Evolutionary conservation across 2,113 vertebrate genomes (phyloP).

Genomic region (Aix galericulata): DNA sequence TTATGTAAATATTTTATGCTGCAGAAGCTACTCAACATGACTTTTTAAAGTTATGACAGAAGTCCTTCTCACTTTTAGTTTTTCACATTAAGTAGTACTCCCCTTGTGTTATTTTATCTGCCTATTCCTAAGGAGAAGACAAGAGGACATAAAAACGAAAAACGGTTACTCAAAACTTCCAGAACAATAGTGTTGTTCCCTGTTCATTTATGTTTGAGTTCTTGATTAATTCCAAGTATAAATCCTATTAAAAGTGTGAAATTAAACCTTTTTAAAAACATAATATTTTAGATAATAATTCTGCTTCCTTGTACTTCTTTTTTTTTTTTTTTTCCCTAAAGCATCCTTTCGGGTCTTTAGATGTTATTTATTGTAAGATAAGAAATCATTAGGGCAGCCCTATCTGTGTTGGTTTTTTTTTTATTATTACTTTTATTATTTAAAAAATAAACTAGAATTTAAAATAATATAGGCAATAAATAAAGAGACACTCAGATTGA

Average conservation of each 20-base stretch:
- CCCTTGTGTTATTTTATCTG: not conserved
- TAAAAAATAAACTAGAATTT: not conserved
- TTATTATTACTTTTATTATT: too few relatives aligned
- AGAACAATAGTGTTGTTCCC: not conserved
- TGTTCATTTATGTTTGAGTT: not conserved
- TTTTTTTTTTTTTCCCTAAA: not conserved
- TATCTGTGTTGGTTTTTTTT: not conserved
- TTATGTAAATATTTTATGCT: not conserved
- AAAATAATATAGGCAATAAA: not conserved
- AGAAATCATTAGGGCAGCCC: not conserved
- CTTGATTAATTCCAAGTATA: not conserved
- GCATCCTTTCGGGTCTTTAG: not conserved
- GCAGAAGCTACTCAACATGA: conserved; percentile 3
- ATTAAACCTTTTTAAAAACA: not conserved
- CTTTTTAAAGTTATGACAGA: conserved; percentile 45
- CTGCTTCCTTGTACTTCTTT: not conserved
- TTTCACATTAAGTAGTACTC: conserved; percentile 20
- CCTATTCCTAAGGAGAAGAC: not conserved
- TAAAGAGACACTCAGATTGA: not conserved
- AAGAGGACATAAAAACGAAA: conserved; percentile 5
- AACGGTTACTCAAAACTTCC: not conserved
- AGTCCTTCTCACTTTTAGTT: conserved; percentile 22
- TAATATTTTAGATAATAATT: not conserved
- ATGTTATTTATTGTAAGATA: not conserved
- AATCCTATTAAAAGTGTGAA: not conserved